Percentiles rank a stretch among this genome's conserved stretches.
These are phyloP conservation scores for Umimayanthus kanabou DNA, from an alignment of 92 coral and sea anemone genomes.

Conservation along the genomic window DNA sequence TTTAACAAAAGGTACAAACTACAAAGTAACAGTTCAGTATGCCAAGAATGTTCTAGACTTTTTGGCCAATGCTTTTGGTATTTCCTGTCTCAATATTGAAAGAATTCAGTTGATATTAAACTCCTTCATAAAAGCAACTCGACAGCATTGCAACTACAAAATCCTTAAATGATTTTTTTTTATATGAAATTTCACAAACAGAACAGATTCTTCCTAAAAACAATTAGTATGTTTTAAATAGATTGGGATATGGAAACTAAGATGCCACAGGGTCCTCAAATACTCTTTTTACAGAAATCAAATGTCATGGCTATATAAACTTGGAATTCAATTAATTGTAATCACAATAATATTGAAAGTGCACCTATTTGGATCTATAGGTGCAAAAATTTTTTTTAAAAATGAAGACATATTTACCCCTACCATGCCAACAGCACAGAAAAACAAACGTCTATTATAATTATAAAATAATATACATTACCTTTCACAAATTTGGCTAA, in stretches of 20 bases:
- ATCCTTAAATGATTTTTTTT: neutral
- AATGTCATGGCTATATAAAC: neutral
- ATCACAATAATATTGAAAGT: neutral
- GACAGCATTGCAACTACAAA: neutral
- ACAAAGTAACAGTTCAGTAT: neutral
- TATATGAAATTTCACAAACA: neutral
- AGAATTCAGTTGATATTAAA: conserved; percentile 11
- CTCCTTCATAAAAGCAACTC: neutral
- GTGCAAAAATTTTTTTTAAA: neutral
- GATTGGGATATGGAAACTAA: neutral
- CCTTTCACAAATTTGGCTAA: conserved; percentile 20
- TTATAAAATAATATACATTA: neutral
- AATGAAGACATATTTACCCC: conserved; percentile 7
- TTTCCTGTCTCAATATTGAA: conserved; percentile 34
- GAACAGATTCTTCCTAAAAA: neutral
- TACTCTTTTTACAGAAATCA: conserved; percentile 15
- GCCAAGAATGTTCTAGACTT: conserved; percentile 13
- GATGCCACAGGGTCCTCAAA: conserved; percentile 30
- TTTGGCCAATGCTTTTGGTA: conserved; percentile 3
- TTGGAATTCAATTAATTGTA: conserved; percentile 8
- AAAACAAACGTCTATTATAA: conserved; percentile 11
- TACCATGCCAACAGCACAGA: neutral
- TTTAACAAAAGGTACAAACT: neutral
- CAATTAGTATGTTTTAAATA: neutral
- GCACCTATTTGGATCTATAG: neutral